Evolutionary conservation across 1,140 invertebrate genomes (phyloP).

Genomic region (Macrobrachium rosenbergii): DNA sequence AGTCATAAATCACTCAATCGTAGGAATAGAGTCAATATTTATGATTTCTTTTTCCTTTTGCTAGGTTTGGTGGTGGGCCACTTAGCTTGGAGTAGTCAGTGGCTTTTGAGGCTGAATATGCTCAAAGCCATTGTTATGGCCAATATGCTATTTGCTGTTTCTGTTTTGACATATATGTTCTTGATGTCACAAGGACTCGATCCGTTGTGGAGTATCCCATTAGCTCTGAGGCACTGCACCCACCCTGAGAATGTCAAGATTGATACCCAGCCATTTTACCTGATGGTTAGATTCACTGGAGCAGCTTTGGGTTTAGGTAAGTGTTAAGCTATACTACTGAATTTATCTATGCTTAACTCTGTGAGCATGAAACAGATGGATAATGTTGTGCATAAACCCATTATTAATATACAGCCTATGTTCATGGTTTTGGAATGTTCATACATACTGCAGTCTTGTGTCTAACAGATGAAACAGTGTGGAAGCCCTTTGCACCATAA

Average conservation of each 20-base stretch:
- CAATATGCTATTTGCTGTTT: constrained; percentile 16
- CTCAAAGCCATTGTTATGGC: not conserved
- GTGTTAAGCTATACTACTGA: not conserved
- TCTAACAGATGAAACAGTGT: too few species aligned
- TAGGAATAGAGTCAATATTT: not conserved
- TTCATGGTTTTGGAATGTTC: too few species aligned
- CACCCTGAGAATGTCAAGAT: constrained; percentile 74
- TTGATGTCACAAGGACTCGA: constrained; percentile 69
- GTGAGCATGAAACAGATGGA: not conserved
- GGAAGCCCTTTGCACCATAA: too few species aligned
- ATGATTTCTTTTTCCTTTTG: not conserved
- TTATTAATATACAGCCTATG: too few species aligned
- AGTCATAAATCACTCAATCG: not conserved
- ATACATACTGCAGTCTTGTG: too few species aligned
- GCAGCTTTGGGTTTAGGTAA: constrained; percentile 70
- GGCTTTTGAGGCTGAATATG: not conserved
- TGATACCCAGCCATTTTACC: constrained; percentile 75
- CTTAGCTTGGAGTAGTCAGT: constrained; percentile 37
- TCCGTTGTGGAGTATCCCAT: constrained; percentile 75
- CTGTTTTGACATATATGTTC: constrained; percentile 6
- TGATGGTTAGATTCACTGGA: constrained; percentile 72
- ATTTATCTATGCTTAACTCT: not conserved
- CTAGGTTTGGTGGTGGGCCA: constrained; percentile 45
- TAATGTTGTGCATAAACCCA: not conserved
- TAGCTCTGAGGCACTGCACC: constrained; percentile 77